These are phyloP conservation scores for Papilio demoleus DNA, from an alignment of 2,888 invertebrate species.

Conservation along the genomic window DNA sequence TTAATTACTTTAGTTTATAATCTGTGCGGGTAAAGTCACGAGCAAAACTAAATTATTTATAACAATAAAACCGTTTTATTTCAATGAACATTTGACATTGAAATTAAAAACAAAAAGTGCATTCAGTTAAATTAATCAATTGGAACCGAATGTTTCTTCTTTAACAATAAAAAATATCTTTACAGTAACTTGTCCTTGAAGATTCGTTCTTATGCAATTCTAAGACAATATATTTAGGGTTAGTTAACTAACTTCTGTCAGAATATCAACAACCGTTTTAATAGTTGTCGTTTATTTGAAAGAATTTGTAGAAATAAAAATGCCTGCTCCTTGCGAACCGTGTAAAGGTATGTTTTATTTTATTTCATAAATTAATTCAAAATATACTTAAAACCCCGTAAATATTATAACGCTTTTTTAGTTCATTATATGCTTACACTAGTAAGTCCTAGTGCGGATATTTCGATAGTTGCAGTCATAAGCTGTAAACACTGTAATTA, in stretches of 20 bases:
- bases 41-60: too few species aligned
- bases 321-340: conserved; percentile 83
- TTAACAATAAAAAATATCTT: conserved; percentile 49
- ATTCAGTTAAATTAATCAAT: conserved; percentile 19
- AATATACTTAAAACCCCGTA: too few species aligned
- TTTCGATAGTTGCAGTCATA: too few species aligned
- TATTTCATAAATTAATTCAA: background rate
- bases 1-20: too few species aligned
- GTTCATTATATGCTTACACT: too few species aligned
- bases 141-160: background rate
- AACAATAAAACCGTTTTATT: background rate
- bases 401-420: too few species aligned
- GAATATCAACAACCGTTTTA: conserved; percentile 44
- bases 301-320: conserved; percentile 53
- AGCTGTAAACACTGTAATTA: too few species aligned
- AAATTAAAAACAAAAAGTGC: conserved; percentile 24
- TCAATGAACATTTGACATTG: conserved; percentile 20
- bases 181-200: conserved; percentile 58
- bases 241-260: conserved; percentile 40
- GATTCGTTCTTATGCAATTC: conserved; percentile 54
- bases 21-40: too few species aligned
- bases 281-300: conserved; percentile 25
- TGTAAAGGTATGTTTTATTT: conserved; percentile 75
- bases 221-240: conserved; percentile 50
- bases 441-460: too few species aligned